phyloP scores from a whole-genome alignment of 2,888 invertebrate species.

The Leuctra nigra region DNA sequence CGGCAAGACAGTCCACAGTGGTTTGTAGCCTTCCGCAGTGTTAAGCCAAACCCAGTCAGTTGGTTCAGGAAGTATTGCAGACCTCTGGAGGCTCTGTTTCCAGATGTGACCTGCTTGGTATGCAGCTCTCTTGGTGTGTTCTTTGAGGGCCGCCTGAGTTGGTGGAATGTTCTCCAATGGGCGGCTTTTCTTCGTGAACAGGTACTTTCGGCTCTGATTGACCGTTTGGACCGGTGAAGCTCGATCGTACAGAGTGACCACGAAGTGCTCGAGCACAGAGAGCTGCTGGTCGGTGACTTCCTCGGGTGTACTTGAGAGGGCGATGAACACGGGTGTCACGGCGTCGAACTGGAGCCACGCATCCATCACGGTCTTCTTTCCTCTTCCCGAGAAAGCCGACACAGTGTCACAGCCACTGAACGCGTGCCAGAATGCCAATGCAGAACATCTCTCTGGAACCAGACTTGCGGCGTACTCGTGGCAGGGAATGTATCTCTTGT shows the following conservation, averaged over 20 bases:
- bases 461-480: neutral
- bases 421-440: neutral
- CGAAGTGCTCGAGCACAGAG: neutral
- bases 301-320: neutral
- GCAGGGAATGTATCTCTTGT: neutral
- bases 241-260: neutral
- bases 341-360: neutral
- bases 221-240: neutral
- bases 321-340: neutral
- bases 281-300: neutral
- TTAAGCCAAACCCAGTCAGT: neutral
- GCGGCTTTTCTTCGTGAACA: neutral
- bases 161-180: neutral
- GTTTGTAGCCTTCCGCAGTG: neutral
- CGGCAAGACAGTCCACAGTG: neutral
- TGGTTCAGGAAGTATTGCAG: neutral
- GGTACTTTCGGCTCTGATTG: neutral
- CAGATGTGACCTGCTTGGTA: constrained; percentile 1
- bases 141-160: neutral
- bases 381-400: neutral
- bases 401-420: constrained; percentile 3
- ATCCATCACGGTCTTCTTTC: neutral
- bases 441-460: neutral
- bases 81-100: neutral
- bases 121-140: neutral